These are phyloP conservation scores for Aythya baeri DNA, from an alignment of 2,113 vertebrate species.

Conservation along the genomic window DNA sequence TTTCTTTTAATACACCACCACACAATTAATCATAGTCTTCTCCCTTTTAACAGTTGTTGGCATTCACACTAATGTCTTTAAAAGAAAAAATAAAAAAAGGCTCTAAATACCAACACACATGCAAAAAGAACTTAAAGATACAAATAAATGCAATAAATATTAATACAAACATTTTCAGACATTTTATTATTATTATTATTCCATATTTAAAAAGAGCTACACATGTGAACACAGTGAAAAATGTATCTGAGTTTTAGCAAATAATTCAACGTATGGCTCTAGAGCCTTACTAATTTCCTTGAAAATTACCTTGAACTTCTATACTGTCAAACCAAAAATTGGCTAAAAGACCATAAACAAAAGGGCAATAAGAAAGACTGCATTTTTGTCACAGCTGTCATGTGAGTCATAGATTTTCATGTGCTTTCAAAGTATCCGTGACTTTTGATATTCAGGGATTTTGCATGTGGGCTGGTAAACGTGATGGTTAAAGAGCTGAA, in stretches of 20 bases:
- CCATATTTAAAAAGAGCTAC: neutral
- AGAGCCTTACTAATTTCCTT: neutral
- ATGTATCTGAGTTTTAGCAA: neutral
- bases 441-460: slow-evolving; percentile 64
- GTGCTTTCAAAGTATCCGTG: slow-evolving; percentile 50
- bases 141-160: neutral
- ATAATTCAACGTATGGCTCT: neutral
- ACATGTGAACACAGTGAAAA: neutral
- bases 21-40: neutral
- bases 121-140: neutral
- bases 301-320: neutral
- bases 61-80: neutral
- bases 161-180: neutral
- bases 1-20: neutral
- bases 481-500: slow-evolving; percentile 61
- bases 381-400: slow-evolving; percentile 58
- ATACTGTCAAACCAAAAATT: neutral
- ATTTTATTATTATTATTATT: neutral
- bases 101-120: neutral
- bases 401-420: slow-evolving; percentile 28
- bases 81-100: neutral
- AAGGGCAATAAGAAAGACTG: neutral
- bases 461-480: slow-evolving; percentile 59
- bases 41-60: neutral
- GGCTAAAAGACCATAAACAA: slow-evolving; percentile 1